Evolutionary conservation across 2,797 vertebrate genomes (phyloP).

Genomic region (Peromyscus eremicus): DNA sequence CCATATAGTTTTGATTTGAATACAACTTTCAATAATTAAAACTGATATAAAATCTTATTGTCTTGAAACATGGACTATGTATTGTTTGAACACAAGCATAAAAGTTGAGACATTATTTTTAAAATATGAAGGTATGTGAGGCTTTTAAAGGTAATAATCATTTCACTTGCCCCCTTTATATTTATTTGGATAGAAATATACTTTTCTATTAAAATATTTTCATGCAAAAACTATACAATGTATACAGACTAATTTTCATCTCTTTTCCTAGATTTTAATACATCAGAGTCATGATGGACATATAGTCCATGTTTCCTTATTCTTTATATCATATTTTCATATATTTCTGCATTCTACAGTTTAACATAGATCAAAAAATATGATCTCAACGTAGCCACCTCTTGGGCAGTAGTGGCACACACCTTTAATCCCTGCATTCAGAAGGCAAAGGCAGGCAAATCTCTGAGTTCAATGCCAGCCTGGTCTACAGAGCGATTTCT

Average conservation of each 20-base stretch:
- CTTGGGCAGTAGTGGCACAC: neutral
- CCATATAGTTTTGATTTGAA: neutral
- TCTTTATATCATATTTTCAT: neutral
- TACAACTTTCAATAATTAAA: neutral
- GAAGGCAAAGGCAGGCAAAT: neutral
- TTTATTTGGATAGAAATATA: neutral
- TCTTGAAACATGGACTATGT: neutral
- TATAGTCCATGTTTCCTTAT: neutral
- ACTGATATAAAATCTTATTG: neutral
- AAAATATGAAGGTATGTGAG: neutral
- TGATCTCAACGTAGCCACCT: neutral
- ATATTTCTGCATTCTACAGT: neutral
- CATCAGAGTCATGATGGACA: neutral
- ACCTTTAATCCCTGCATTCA: rapidly evolving
- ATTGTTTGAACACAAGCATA: neutral
- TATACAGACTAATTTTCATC: neutral
- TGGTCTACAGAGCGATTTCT: neutral
- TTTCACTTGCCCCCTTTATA: neutral
- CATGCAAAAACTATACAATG: neutral
- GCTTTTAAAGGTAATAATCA: neutral
- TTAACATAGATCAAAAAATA: neutral
- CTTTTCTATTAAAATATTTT: neutral
- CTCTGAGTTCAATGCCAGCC: neutral
- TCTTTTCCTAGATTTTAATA: neutral
- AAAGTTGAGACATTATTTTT: neutral